Evolutionary conservation across 2,113 vertebrate species (phyloP).

Genomic region (Cavia porcellus): DNA sequence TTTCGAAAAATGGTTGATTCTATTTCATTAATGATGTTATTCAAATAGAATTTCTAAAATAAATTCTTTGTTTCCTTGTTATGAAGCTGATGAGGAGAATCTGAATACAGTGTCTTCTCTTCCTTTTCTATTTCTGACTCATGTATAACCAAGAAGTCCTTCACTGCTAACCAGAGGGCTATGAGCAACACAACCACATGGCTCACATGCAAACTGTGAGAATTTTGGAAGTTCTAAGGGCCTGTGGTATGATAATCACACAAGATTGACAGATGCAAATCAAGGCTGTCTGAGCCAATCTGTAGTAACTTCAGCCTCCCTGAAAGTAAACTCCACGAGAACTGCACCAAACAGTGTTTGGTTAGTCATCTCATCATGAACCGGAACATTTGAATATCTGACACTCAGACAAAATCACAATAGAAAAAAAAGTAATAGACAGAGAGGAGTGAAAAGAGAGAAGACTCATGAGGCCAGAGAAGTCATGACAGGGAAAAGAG

Average conservation of each 20-base stretch:
- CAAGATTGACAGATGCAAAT: not conserved
- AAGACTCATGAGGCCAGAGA: not conserved
- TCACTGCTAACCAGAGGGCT: not conserved
- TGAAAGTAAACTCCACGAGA: not conserved
- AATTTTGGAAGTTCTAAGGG: not conserved
- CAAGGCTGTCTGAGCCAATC: not conserved
- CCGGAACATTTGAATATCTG: not conserved
- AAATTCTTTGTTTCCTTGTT: not conserved
- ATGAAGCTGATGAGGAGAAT: not conserved
- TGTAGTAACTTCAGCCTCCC: not conserved
- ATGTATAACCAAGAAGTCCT: not conserved
- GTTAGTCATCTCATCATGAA: not conserved
- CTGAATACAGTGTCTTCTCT: not conserved
- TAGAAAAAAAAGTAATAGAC: not conserved
- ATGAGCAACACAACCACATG: not conserved
- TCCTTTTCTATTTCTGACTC: not conserved
- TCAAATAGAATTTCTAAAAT: constrained; percentile 33
- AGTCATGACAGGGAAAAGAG: not conserved
- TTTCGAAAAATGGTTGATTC: constrained; percentile 2
- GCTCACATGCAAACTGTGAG: not conserved
- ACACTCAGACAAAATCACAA: not conserved
- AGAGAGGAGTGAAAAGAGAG: not conserved
- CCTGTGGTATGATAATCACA: not conserved
- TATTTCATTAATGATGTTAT: not conserved
- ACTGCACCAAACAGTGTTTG: not conserved